These are phyloP conservation scores for Glaucomys volans DNA, from an alignment of 2,113 vertebrate species.

Conservation along the genomic window DNA sequence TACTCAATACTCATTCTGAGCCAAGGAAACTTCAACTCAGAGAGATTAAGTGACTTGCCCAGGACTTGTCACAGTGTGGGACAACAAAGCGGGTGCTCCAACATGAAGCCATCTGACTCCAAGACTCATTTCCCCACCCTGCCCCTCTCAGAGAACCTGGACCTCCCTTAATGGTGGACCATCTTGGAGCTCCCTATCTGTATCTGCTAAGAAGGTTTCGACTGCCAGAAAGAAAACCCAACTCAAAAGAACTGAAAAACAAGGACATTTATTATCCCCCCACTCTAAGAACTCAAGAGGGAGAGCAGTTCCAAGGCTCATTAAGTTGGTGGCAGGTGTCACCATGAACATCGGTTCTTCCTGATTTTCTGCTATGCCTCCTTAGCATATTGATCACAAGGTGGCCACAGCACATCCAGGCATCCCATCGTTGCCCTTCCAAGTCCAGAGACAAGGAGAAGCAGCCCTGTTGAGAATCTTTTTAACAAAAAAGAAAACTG, in stretches of 20 bases:
- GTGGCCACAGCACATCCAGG: not conserved
- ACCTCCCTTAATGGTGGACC: not conserved
- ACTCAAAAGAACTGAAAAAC: not conserved
- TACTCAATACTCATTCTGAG: not conserved
- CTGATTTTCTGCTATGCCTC: not conserved
- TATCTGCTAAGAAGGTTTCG: not conserved
- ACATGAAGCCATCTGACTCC: rapidly evolving
- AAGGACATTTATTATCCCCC: not conserved
- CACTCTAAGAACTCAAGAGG: not conserved
- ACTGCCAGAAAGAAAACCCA: not conserved
- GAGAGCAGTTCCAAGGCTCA: not conserved
- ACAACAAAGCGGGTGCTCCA: not conserved
- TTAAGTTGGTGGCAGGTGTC: not conserved
- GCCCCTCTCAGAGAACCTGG: not conserved
- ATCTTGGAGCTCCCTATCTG: not conserved
- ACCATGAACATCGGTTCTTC: not conserved
- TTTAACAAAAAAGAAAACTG: not conserved
- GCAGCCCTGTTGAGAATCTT: not conserved
- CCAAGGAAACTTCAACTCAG: not conserved
- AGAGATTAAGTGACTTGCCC: not conserved
- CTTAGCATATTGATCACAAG: not conserved
- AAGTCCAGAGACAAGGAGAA: not conserved
- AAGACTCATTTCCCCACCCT: not conserved
- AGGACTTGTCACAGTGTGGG: not conserved
- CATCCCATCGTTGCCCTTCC: not conserved